Conservation (phyloP, 2,797 vertebrate genomes). For the Corythornis leucogaster region DNA sequence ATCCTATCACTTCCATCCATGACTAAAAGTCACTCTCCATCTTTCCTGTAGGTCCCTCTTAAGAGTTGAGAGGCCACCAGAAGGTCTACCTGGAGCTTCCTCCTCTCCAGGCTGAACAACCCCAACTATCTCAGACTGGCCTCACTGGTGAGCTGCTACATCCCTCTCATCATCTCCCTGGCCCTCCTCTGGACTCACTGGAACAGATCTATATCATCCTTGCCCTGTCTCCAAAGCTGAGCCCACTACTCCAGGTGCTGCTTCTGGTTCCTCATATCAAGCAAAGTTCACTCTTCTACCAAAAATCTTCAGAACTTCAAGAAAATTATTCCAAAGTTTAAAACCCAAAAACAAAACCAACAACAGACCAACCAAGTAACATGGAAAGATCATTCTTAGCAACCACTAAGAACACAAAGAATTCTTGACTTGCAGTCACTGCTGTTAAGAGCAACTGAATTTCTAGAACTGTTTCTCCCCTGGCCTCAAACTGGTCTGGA, state of each 20-base stretch:
- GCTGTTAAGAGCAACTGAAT: neutral
- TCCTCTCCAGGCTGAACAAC: too few species aligned
- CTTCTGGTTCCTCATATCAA: neutral
- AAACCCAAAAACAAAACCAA: neutral
- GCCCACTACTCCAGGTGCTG: neutral
- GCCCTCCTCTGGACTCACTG: too few species aligned
- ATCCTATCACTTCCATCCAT: too few species aligned
- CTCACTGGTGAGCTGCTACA: too few species aligned
- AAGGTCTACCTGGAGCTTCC: too few species aligned
- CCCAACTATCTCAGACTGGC: too few species aligned
- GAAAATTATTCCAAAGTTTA: neutral
- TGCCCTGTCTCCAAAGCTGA: neutral
- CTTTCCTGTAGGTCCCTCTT: too few species aligned
- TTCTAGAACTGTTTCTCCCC: neutral
- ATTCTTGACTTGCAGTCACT: neutral
- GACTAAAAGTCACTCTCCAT: too few species aligned
- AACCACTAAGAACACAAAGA: neutral
- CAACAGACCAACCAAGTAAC: too few species aligned
- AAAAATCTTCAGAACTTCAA: neutral
- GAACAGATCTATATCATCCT: too few species aligned
- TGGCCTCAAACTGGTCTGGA: neutral
- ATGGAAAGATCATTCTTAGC: neutral
- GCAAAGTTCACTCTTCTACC: neutral
- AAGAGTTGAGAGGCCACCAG: too few species aligned
- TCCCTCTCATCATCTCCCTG: too few species aligned